These are phyloP conservation scores for Ariolimax columbianus DNA, from an alignment of 2,888 invertebrate genomes.

Conservation along the genomic window DNA sequence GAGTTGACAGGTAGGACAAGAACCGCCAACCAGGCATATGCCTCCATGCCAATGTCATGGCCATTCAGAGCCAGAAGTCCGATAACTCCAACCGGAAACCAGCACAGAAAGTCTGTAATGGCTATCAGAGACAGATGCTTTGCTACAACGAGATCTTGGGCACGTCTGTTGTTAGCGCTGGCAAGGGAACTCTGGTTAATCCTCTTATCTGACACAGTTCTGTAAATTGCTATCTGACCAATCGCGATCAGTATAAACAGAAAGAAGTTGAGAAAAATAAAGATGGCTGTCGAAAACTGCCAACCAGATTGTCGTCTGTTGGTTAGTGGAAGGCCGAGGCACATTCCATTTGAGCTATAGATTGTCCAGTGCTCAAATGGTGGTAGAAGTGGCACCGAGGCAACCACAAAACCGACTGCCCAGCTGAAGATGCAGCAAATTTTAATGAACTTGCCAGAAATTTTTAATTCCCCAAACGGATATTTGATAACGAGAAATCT, in stretches of 20 bases:
- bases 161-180: constrained; percentile 43
- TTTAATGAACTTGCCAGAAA: not conserved
- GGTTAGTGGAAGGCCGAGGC: constrained; percentile 76
- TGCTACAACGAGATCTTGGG: constrained; percentile 63
- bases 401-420: constrained; percentile 62
- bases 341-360: constrained; percentile 65
- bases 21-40: constrained; percentile 33
- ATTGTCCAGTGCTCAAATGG: constrained; percentile 37
- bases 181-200: not conserved
- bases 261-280: constrained; percentile 72
- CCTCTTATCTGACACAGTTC: constrained; percentile 54
- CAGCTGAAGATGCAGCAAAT: constrained; percentile 1
- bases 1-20: constrained; percentile 38
- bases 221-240: constrained; percentile 74
- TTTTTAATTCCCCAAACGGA: constrained; percentile 79
- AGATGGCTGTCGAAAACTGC: constrained; percentile 74
- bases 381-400: constrained; percentile 70
- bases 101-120: constrained; percentile 70
- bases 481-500: constrained; percentile 83
- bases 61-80: constrained; percentile 41
- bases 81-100: constrained; percentile 67
- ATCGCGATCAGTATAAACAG: constrained; percentile 72
- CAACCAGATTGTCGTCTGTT: constrained; percentile 73
- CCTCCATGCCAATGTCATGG: constrained; percentile 12
- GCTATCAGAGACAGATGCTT: constrained; percentile 71